Base-by-base conservation (phyloP, 1,140 invertebrate genomes). In the Contarinia nasturtii region DNA sequence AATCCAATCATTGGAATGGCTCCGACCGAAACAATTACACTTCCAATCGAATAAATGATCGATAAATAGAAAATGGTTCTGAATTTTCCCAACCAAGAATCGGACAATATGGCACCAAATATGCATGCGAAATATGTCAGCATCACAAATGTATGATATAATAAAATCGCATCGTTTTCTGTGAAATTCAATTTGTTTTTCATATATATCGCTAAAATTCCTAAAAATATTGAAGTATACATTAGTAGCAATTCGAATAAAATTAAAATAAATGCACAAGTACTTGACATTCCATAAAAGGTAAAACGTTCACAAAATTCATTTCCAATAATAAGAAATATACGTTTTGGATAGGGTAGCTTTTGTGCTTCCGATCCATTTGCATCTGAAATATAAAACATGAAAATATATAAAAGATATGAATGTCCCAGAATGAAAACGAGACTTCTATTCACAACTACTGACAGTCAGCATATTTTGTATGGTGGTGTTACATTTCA, bases 101-200 rank as follows among this genome's bases (percentile, higher is more conserved):
- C 91, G 0, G 90, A 86, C 14, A 93, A 53, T 44, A 93, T 81
- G 0, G 88, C 88, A 1, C 91, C 90, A 21, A 92, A 57, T 12
- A 94, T 50, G 0, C 89, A 88, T 33, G 83, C 86, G 56, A 92
- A 82, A 57, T 91, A 94, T 17, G 82, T 82, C n/a, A 89, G 61
- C 66, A 80, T 85, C 7, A 73, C 70, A 59, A 92, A 95, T 0
- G 69, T 56, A 61, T 95, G 89, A 60, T 83, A 95, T 8, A 86
- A 73, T 4, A 86, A 73, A 4, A 84, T 92, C 0, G 87, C 72
- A 0, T 65, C 64, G 33, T 80, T 68, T 48, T 82, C 73, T 1
- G 55, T 55, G 50, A 79, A 87, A 0, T 63, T 53, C 7, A 92
- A 65, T 38, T 79, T 72, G 22, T 79, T 73, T 3, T 66, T 69